These are phyloP conservation scores for Drosophila sproati DNA, from an alignment of 1,140 invertebrate genomes.

Conservation along the genomic window DNA sequence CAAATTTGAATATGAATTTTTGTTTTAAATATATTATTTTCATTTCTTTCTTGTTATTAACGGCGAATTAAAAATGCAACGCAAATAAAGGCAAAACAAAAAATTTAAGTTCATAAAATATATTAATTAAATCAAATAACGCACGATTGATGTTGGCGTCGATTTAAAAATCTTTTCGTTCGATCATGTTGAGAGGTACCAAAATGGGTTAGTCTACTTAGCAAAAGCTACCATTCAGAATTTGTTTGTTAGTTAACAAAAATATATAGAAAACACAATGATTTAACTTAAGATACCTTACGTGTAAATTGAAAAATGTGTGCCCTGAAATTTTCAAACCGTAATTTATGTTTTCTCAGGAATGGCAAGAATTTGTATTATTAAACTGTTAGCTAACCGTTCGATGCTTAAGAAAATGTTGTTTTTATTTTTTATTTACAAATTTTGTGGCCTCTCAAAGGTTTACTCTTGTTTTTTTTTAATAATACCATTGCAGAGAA, in stretches of 20 bases:
- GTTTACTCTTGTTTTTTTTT: no score
- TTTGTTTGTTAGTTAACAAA: conserved; percentile 37
- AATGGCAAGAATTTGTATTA: background rate
- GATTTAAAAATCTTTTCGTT: conserved; percentile 22
- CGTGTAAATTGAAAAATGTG: background rate
- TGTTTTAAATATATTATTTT: conserved; percentile 53
- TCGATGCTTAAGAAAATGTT: no score
- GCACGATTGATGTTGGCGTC: conserved; percentile 19
- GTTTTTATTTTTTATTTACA: no score
- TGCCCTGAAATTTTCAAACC: background rate
- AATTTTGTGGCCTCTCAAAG: no score
- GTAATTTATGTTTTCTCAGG: background rate
- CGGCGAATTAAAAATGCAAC: conserved; percentile 49
- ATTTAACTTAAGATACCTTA: conserved; percentile 31
- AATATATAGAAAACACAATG: conserved; percentile 15
- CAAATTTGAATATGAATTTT: conserved; percentile 47
- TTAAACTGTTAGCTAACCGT: no score
- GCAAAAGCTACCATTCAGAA: conserved; percentile 10
- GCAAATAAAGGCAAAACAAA: conserved; percentile 44
- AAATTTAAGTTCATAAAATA: background rate
- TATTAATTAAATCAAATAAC: conserved; percentile 2
- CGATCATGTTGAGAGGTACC: conserved; percentile 29
- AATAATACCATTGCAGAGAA: no score
- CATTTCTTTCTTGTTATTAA: conserved; percentile 27
- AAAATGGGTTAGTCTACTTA: conserved; percentile 64